Evolutionary conservation across 2,113 vertebrate genomes (phyloP), one percentile per base, ranked within the genome.

Genomic region (Paracanthobrama guichenoti): DNA sequence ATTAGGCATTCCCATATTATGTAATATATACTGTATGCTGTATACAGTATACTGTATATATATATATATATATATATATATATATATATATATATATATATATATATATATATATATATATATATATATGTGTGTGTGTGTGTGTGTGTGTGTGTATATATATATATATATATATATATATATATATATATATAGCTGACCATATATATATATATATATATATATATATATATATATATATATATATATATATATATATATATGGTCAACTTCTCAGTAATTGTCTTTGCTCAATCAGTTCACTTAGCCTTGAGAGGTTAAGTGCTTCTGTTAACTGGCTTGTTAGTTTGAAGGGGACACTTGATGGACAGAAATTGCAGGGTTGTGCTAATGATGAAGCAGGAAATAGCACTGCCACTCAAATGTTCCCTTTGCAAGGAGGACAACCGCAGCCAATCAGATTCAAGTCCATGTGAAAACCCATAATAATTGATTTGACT

Each of bases 341-440:
- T 82, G 80, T 72, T 72, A 55, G 57, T 42, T 82, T 57, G 48
- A 71, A 71, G 80, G 46, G 48, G 80, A 71, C 80, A 82, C 31
- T 72, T 82, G 64, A 82, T 71, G 66, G 80, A 82, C 80, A 82
- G 66, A 82, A 82, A 82, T 71, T 82, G 48, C 48, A 57, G 48
- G 80, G 64, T 42, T 53, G 46, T 2, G 28, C 48, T 82, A 82
- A 82, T 82, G 48, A 82, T 82, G 80, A 71, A 57, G 80, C 66
- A 71, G 80, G 31, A 71, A 82, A 82, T 82, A 82, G 80, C 66
- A 18, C 22, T 72, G 79, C 79, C 79, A 81, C 46, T 81, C 79
- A 81, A 39, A 81, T 26, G 2, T 46, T 64, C 64, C 57, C 24
- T 44, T 64, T 24, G 57, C 42, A 79, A 18, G 4, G 28, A 67